Evolutionary conservation across 2,113 vertebrate genomes (phyloP).

Genomic region (Myrmecophaga tridactyla): DNA sequence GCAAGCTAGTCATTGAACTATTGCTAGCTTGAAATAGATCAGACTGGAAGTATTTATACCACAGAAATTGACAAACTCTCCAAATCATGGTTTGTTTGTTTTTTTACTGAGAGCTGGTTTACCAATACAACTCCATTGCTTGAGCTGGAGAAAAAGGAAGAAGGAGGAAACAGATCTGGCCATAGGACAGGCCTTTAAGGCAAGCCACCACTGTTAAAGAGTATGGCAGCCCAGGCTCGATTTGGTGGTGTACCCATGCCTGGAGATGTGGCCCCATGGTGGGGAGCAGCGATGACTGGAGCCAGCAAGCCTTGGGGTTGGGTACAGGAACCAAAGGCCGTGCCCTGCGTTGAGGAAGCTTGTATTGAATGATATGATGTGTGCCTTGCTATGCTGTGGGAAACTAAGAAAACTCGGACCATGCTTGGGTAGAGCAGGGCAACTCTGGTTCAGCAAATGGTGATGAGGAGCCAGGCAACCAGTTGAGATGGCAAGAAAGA

Average conservation of each 20-base stretch:
- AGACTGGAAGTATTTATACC: too few relatives aligned
- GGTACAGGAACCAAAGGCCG: not conserved
- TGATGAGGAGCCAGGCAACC: not conserved
- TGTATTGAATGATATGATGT: accelerated
- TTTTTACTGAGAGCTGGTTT: not conserved
- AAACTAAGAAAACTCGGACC: not conserved
- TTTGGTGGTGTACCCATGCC: accelerated
- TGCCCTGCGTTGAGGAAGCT: accelerated
- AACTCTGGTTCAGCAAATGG: not conserved
- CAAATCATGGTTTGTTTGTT: not conserved
- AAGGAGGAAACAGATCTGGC: not conserved
- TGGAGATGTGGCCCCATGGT: too few relatives aligned
- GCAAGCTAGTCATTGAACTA: not conserved
- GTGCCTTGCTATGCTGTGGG: not conserved
- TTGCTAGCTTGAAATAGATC: too few relatives aligned
- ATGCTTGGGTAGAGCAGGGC: too few relatives aligned
- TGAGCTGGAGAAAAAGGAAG: too few relatives aligned
- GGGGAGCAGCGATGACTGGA: not conserved
- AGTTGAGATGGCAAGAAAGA: not conserved
- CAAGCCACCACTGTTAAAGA: not conserved
- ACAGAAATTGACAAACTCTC: not conserved
- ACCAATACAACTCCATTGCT: too few relatives aligned
- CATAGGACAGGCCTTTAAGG: not conserved
- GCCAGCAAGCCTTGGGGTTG: not conserved
- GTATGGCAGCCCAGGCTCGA: not conserved